These are phyloP conservation scores for Patella caerulea DNA, from an alignment of 2,888 invertebrate species.

Conservation along the genomic window DNA sequence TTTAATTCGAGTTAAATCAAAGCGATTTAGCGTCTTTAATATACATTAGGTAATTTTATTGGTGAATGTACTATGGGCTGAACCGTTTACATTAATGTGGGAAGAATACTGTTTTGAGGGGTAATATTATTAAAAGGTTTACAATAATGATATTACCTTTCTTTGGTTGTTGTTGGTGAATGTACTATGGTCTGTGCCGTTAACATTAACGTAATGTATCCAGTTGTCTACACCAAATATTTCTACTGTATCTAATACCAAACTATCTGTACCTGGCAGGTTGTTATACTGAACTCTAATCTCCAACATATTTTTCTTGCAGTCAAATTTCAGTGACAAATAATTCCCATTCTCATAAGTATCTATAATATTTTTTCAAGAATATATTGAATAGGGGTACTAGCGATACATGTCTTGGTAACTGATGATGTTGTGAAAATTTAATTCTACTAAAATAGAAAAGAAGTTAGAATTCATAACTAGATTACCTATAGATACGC, in stretches of 20 bases:
- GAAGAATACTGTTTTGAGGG: no score
- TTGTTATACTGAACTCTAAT: constrained; percentile 18
- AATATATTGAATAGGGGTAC: not conserved
- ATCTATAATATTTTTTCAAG: constrained; percentile 29
- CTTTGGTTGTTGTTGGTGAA: constrained; percentile 25
- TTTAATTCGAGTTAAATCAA: no score
- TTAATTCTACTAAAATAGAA: no score
- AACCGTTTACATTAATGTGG: constrained; percentile 34
- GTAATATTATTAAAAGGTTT: no score
- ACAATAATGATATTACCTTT: constrained; percentile 16
- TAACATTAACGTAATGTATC: constrained; percentile 35
- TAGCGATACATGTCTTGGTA: no score
- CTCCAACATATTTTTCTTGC: constrained; percentile 14
- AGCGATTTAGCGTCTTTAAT: no score
- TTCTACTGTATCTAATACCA: constrained; percentile 36
- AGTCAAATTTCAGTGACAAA: constrained; percentile 36
- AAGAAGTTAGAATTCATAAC: no score
- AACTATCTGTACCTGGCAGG: constrained; percentile 8
- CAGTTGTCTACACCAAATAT: constrained; percentile 38
- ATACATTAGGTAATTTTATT: not conserved
- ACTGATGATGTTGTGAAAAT: no score
- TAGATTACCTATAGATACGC: constrained; percentile 40
- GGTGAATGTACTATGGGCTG: constrained; percentile 24
- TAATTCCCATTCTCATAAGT: constrained; percentile 38
- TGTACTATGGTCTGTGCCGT: constrained; percentile 25